These are phyloP conservation scores for Phenganax subtilis DNA, from an alignment of 92 coral and sea anemone genomes.

Conservation along the genomic window DNA sequence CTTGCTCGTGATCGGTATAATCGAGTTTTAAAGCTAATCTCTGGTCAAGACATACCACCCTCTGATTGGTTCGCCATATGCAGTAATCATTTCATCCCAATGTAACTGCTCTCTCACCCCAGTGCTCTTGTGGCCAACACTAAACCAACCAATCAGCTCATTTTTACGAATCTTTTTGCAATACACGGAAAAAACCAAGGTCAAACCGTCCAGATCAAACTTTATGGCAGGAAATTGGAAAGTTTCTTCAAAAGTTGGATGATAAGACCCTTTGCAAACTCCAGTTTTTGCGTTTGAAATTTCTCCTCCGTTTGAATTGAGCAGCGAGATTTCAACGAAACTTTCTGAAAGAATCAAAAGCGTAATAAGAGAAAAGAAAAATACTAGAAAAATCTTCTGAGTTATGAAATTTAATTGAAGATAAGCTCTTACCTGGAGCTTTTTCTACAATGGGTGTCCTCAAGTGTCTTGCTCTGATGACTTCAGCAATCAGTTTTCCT, in stretches of 20 bases:
- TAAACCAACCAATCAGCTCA: conserved; percentile 32
- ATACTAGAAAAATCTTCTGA: neutral
- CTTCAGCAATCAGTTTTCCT: conserved; percentile 23
- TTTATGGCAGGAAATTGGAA: conserved; percentile 33
- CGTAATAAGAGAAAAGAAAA: neutral
- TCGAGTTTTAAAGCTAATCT: neutral
- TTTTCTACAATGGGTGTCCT: conserved; percentile 11
- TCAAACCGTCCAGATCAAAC: conserved; percentile 15
- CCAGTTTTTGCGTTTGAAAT: conserved; percentile 14
- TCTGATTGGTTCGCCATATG: conserved; percentile 34
- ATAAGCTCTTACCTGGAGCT: conserved; percentile 20
- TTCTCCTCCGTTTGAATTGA: conserved; percentile 25
- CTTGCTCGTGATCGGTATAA: neutral
- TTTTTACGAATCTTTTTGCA: conserved; percentile 22
- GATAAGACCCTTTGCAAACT: conserved; percentile 29
- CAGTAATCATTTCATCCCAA: conserved; percentile 31
- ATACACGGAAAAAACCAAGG: conserved; percentile 23
- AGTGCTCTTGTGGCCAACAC: conserved; percentile 35
- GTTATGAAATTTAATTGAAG: neutral
- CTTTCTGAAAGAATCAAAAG: conserved; percentile 11
- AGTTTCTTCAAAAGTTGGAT: conserved; percentile 22
- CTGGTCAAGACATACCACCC: conserved; percentile 26
- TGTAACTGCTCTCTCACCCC: conserved; percentile 39
- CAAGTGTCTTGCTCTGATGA: conserved; percentile 38
- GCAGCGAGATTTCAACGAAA: conserved; percentile 24